A percentile compares a stretch with the other conserved stretches of the same genome.
Conservation (phyloP, 92 coral and sea anemone species). For the Heliopora coerulea region DNA sequence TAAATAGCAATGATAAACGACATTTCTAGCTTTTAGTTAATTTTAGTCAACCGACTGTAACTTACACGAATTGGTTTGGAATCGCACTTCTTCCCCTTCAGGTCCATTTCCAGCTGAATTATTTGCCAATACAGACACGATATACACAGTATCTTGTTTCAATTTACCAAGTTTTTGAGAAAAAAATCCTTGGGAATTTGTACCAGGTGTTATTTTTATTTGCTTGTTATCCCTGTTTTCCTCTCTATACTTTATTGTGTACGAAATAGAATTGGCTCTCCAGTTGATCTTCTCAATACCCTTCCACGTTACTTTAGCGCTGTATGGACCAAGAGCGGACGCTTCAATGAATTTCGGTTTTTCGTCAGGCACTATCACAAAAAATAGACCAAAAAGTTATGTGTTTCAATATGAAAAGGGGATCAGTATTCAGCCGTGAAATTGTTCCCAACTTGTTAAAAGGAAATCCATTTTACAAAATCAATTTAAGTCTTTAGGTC, state of each 20-base stretch:
- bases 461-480: no score
- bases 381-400: no score
- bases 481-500: no score
- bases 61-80: constrained; percentile 31
- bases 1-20: no score
- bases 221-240: neutral
- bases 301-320: constrained; percentile 9
- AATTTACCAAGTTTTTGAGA: neutral
- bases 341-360: neutral
- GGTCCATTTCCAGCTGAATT: constrained; percentile 9
- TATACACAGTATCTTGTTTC: neutral
- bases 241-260: neutral
- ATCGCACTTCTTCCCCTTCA: neutral
- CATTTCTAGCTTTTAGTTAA: no score
- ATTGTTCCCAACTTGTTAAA: no score
- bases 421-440: no score
- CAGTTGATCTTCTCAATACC: neutral
- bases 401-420: no score
- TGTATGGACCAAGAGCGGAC: neutral
- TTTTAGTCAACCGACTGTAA: no score
- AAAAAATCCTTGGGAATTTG: neutral
- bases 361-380: constrained; percentile 3
- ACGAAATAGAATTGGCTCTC: neutral
- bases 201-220: neutral
- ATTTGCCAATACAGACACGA: constrained; percentile 15